Conservation (phyloP, 2,888 invertebrate species). For the Ichneumon xanthorius region DNA sequence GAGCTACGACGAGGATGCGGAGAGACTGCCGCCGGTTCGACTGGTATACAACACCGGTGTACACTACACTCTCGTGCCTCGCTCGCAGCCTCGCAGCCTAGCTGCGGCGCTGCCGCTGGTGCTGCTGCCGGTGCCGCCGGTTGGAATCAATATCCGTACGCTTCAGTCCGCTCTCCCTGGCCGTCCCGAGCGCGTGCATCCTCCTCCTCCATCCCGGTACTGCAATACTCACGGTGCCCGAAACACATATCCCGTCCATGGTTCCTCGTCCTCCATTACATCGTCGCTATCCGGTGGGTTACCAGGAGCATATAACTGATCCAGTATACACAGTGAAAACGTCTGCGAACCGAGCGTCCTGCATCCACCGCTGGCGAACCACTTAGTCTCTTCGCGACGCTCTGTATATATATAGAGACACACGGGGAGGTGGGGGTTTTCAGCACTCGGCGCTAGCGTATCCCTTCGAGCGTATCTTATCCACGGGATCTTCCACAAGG, state of each 20-base stretch:
- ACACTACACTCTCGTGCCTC: too few relatives aligned
- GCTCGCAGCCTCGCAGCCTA: too few relatives aligned
- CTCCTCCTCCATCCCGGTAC: neutral
- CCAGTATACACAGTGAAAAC: neutral
- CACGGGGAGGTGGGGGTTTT: neutral
- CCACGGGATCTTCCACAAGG: constrained; percentile 1
- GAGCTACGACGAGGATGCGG: constrained; percentile 59
- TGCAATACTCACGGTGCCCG: neutral
- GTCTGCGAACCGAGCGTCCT: constrained; percentile 30
- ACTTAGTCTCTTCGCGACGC: neutral
- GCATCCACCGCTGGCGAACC: neutral
- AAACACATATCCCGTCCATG: constrained; percentile 3
- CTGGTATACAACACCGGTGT: too few relatives aligned
- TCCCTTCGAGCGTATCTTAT: constrained; percentile 10
- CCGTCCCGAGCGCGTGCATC: constrained; percentile 6
- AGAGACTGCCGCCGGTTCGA: constrained; percentile 14
- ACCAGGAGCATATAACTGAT: constrained; percentile 26
- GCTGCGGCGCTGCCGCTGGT: constrained; percentile 35
- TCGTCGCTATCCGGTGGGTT: constrained; percentile 19
- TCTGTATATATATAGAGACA: neutral
- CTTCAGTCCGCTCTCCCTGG: constrained; percentile 58
- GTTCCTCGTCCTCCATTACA: constrained; percentile 10
- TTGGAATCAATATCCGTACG: constrained; percentile 64
- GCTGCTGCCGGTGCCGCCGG: constrained; percentile 33
- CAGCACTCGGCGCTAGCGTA: neutral